phyloP scores from a whole-genome alignment of 2,113 vertebrate genomes.

The Nothocercus julius region DNA sequence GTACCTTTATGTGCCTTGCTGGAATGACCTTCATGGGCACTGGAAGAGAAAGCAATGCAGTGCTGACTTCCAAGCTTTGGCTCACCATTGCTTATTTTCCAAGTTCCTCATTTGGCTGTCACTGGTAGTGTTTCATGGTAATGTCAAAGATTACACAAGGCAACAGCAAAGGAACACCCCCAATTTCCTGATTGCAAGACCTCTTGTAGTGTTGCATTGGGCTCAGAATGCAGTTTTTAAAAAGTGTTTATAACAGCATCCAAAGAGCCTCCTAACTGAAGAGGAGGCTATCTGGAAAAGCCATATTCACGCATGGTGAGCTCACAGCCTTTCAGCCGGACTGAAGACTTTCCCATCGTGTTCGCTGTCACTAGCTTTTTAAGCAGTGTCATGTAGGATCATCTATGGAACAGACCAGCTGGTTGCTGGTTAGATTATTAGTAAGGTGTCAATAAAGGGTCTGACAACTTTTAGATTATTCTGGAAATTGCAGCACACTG shows the following conservation, averaged over 20 bases:
- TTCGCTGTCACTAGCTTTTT: background rate
- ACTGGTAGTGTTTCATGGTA: background rate
- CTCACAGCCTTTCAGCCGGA: background rate
- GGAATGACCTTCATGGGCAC: background rate
- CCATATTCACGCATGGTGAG: rapidly evolving
- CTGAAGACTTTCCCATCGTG: background rate
- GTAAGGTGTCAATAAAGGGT: background rate
- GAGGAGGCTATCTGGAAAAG: background rate
- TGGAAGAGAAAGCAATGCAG: background rate
- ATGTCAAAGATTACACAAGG: rapidly evolving
- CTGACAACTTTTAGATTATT: background rate
- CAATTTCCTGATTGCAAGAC: background rate
- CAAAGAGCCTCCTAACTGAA: background rate
- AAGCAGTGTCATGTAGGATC: rapidly evolving
- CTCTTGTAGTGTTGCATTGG: background rate
- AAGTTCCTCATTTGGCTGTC: background rate
- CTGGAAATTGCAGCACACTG: background rate
- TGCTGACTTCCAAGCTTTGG: background rate
- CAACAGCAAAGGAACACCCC: background rate
- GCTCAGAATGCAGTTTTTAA: background rate
- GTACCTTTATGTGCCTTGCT: background rate
- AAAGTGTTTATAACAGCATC: background rate
- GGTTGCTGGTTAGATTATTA: background rate
- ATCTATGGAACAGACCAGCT: background rate
- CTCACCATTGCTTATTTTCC: background rate